phyloP scores from a whole-genome alignment of 2,888 invertebrate genomes.

The Parnassius orleans region DNA sequence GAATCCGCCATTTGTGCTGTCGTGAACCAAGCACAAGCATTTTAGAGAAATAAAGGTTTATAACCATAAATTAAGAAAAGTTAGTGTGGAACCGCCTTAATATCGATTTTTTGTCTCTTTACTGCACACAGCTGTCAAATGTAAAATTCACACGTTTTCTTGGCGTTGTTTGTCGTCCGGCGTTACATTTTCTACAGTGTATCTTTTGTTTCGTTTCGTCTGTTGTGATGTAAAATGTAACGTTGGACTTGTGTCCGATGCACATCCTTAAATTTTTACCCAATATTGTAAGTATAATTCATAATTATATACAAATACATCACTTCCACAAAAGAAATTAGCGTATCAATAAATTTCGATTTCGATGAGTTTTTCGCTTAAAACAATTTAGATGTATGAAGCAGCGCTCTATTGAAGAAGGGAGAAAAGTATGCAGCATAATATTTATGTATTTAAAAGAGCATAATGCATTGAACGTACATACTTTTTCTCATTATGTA shows the following conservation, averaged over 20 bases:
- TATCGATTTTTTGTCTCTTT: conserved; percentile 31
- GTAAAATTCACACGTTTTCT: conserved; percentile 74
- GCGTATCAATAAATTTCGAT: conserved; percentile 4
- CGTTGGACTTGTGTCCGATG: conserved; percentile 51
- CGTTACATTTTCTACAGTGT: conserved; percentile 65
- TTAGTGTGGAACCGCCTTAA: conserved; percentile 1
- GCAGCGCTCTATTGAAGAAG: neutral
- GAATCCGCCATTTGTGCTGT: neutral
- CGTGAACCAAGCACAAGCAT: no score
- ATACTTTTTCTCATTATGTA: conserved; percentile 11
- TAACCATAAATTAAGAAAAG: neutral
- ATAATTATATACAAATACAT: conserved; percentile 2
- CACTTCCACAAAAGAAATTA: conserved; percentile 7
- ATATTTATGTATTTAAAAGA: conserved; percentile 2
- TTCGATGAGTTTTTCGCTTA: conserved; percentile 18
- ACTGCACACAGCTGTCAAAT: conserved; percentile 45
- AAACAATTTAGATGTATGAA: conserved; percentile 18
- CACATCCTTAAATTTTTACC: conserved; percentile 53
- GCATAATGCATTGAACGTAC: conserved; percentile 1
- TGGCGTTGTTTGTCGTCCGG: conserved; percentile 77
- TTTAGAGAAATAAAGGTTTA: neutral
- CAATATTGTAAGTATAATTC: conserved; percentile 54
- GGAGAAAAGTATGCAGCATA: neutral
- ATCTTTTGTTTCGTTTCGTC: conserved; percentile 60
- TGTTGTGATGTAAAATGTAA: conserved; percentile 68